A percentile compares a stretch with the other conserved stretches of the same genome.
Evolutionary conservation across 2,888 invertebrate species (phyloP).

Genomic region (Argyresthia goedartella): DNA sequence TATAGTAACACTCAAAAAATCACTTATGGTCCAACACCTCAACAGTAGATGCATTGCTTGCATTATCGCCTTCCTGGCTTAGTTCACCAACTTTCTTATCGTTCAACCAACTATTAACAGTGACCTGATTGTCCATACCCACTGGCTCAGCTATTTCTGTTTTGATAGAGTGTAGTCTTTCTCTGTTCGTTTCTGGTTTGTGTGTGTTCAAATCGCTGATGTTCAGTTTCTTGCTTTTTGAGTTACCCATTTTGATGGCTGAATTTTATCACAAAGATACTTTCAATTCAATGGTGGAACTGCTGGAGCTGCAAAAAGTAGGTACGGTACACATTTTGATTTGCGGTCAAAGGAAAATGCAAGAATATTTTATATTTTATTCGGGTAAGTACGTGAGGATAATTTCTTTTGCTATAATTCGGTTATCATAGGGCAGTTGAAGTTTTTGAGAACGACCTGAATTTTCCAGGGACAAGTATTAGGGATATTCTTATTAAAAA

Average conservation of each 20-base stretch:
- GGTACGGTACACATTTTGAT: too few relatives aligned
- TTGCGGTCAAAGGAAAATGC: too few relatives aligned
- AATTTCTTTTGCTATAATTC: too few relatives aligned
- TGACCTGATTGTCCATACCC: neutral
- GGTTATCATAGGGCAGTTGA: too few relatives aligned
- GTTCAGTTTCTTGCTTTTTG: slow-evolving; percentile 56
- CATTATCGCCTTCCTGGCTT: slow-evolving; percentile 30
- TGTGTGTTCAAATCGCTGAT: slow-evolving; percentile 30
- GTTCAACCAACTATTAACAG: neutral
- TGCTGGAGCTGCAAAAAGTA: too few relatives aligned
- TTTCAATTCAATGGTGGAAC: too few relatives aligned
- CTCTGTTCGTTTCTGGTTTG: slow-evolving; percentile 21
- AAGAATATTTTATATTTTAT: too few relatives aligned
- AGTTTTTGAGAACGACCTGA: too few relatives aligned
- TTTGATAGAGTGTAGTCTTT: slow-evolving; percentile 44
- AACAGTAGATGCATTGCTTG: slow-evolving; percentile 60
- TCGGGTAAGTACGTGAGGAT: too few relatives aligned
- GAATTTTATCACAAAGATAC: neutral
- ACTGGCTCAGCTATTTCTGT: slow-evolving; percentile 31
- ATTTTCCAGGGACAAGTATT: too few relatives aligned
- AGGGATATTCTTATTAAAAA: too few relatives aligned
- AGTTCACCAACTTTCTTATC: neutral
- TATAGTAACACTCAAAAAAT: slow-evolving; percentile 11
- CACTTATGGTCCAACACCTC: slow-evolving; percentile 61
- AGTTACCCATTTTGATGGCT: slow-evolving; percentile 46